Conservation (phyloP, 1,140 invertebrate genomes). For the Ceratina australensis region DNA sequence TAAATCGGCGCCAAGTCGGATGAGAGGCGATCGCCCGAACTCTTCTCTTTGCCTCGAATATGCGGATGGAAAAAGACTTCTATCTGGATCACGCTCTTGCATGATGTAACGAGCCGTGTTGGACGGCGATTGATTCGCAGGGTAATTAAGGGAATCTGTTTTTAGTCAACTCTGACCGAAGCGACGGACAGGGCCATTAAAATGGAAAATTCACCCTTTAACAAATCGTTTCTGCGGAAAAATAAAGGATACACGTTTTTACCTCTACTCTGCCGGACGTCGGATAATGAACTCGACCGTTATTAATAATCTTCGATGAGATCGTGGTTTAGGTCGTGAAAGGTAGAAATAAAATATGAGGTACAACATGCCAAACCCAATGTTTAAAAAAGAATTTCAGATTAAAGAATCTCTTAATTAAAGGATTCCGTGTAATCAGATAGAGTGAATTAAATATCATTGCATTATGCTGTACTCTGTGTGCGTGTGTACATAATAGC, state of each 20-base stretch:
- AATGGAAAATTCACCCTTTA: not conserved
- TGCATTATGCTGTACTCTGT: not conserved
- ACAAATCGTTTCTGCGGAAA: not conserved
- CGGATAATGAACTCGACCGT: too few species aligned
- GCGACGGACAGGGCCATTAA: not conserved
- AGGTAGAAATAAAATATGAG: too few species aligned
- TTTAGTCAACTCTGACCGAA: not conserved
- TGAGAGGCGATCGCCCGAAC: not conserved
- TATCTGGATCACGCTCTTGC: not conserved
- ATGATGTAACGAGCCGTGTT: not conserved
- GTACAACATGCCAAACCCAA: too few species aligned
- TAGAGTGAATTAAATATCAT: not conserved
- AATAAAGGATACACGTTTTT: not conserved
- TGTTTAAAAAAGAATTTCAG: not conserved
- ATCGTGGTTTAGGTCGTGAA: too few species aligned
- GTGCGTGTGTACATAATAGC: slow-evolving; percentile 33
- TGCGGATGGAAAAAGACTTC: too few species aligned
- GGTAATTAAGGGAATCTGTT: slow-evolving; percentile 14
- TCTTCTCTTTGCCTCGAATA: not conserved
- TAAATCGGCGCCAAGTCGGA: slow-evolving; percentile 42
- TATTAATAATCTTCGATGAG: too few species aligned
- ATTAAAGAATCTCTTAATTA: not conserved
- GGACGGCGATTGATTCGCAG: not conserved
- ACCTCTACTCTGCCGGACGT: not conserved
- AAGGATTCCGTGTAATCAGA: not conserved